A percentile compares a stretch with the other conserved stretches of the same genome.
phyloP scores from a whole-genome alignment of 1,140 invertebrate species.

The Hycleus cichorii region DNA sequence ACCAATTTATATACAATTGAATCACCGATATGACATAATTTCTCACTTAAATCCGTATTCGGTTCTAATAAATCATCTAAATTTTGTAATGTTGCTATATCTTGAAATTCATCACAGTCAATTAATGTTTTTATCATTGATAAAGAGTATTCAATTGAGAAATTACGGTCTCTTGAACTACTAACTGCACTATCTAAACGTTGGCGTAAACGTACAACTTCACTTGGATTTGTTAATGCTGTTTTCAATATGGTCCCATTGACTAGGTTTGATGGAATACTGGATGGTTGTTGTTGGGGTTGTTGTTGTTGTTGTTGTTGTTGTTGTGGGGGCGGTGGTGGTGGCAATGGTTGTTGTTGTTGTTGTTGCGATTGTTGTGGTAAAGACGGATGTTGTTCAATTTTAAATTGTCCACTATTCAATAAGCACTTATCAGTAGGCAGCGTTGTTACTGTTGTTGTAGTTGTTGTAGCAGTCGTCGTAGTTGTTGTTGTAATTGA shows the following conservation, averaged over 20 bases:
- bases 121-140: slow-evolving; percentile 85
- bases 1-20: slow-evolving; percentile 95
- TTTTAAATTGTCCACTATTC: slow-evolving; percentile 63
- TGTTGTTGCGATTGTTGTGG: slow-evolving; percentile 37
- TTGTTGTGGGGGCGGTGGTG: slow-evolving; percentile 35
- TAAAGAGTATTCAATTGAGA: slow-evolving; percentile 71
- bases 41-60: slow-evolving; percentile 83
- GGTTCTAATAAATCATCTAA: slow-evolving; percentile 84
- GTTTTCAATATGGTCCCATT: slow-evolving; percentile 90
- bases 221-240: slow-evolving; percentile 86
- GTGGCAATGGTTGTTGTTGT: slow-evolving; percentile 40
- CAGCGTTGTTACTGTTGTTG: slow-evolving; percentile 37
- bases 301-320: slow-evolving; percentile 37
- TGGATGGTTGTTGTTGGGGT: slow-evolving; percentile 39
- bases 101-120: slow-evolving; percentile 92
- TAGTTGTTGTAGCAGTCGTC: slow-evolving; percentile 38
- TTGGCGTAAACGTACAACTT: slow-evolving; percentile 82
- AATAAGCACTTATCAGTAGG: slow-evolving; percentile 46
- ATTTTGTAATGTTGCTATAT: slow-evolving; percentile 85
- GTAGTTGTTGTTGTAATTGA: slow-evolving; percentile 32
- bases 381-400: slow-evolving; percentile 27
- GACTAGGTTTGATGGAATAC: slow-evolving; percentile 63
- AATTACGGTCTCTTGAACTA: slow-evolving; percentile 72
- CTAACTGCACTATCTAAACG: slow-evolving; percentile 78
- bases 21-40: slow-evolving; percentile 90